Evolutionary conservation across 2,113 vertebrate genomes (phyloP), one percentile per base, ranked within the genome.

Genomic region (Rhabdomys dilectus): DNA sequence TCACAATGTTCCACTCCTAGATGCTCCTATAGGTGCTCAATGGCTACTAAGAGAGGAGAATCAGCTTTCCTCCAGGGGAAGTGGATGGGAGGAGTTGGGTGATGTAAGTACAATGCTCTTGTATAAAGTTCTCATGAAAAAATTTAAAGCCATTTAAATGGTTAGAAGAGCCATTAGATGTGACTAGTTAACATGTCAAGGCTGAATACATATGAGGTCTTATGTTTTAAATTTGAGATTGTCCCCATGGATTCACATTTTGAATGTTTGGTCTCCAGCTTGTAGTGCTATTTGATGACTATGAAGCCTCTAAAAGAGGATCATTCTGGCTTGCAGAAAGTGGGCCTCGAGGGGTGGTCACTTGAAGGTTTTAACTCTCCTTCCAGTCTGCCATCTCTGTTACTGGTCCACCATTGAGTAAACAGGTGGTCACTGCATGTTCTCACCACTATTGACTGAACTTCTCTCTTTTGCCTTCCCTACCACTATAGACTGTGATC

Each of bases 121-220:
- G 39, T 75, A 75, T 45, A 75, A 75, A 26, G 73, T 45, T 45
- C 39, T 75, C 22, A 75, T 75, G 62, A 68, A 26, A 42, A 72
- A 42, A 45, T 24, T 22, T 75, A 72, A 53, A 21, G 15, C 89
- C 91, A 66, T 89, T 75, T 86, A 94, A 94, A 75, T 92, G 39
- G 60, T 82, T 5, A 77, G 53, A 92, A 78, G 26, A 91, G 45
- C 53, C 66, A 88, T 82, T 26, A 64, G 66, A 70, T 7, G 11
- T 53, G 56, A 78, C 86, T 88, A 87, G 66, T 45, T 66, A 88
- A 76, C 34, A 22, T 91, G 12, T 1, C 88, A 73, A 91, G 42
- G 48, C 19, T 89, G 48, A 68, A 64, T 75, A 80, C 36, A 86
- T 82, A 36, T 39, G 36, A 56, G 78, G 51, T 81, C 51, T 56